Percentiles rank a stretch among this genome's conserved stretches.
phyloP scores from a whole-genome alignment of 1,140 invertebrate genomes.

The Drosophila aff. region DNA sequence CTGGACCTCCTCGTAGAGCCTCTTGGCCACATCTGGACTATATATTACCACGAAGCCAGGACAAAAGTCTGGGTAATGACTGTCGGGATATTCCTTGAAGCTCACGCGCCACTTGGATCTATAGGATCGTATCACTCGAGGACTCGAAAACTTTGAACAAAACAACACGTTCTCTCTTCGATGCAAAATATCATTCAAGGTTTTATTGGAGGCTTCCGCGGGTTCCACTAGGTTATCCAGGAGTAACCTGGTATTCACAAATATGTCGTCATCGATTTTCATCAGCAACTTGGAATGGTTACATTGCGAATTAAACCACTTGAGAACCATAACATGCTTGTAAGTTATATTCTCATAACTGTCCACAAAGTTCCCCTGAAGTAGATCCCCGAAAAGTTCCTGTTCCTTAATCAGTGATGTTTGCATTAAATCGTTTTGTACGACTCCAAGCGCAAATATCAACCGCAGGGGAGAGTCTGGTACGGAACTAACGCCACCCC shows the following conservation, averaged over 20 bases:
- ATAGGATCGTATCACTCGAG: conserved; percentile 87
- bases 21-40: conserved; percentile 89
- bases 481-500: conserved; percentile 85
- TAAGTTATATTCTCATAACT: conserved; percentile 93
- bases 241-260: conserved; percentile 89
- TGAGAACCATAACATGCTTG: conserved; percentile 93
- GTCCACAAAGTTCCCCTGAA: conserved; percentile 92
- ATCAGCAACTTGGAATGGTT: conserved; percentile 89
- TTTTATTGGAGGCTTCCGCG: not conserved
- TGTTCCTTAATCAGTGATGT: conserved; percentile 87
- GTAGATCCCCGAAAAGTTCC: conserved; percentile 88
- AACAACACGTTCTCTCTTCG: conserved; percentile 86
- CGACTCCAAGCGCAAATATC: conserved; percentile 90
- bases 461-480: conserved; percentile 83
- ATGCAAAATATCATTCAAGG: conserved; percentile 1
- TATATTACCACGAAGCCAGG: conserved; percentile 91
- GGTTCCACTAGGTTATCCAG: conserved; percentile 86
- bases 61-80: conserved; percentile 90
- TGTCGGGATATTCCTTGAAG: conserved; percentile 88
- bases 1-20: conserved; percentile 88
- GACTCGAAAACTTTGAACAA: conserved; percentile 86
- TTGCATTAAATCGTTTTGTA: conserved; percentile 82
- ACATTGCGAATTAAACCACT: conserved; percentile 91
- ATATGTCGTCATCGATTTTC: conserved; percentile 92
- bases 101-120: conserved; percentile 92